phyloP scores from a whole-genome alignment of 2,888 invertebrate species.

The Hylaea fasciaria region DNA sequence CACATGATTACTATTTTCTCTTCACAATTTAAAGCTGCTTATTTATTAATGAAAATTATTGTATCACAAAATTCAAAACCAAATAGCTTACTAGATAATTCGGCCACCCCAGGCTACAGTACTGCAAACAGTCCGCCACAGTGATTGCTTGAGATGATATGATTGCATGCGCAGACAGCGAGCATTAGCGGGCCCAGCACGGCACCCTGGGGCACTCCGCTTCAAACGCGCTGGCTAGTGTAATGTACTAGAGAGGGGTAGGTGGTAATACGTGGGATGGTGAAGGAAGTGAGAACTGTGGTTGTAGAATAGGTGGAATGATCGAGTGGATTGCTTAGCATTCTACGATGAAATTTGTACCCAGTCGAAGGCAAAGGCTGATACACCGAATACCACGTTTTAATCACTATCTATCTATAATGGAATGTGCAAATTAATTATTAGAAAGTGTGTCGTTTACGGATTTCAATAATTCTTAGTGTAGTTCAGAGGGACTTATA shows the following conservation, averaged over 20 bases:
- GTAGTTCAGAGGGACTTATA: too few relatives aligned
- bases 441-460: too few relatives aligned
- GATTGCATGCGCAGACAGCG: conserved; percentile 53
- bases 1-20: too few relatives aligned
- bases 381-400: background rate
- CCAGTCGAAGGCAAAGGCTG: background rate
- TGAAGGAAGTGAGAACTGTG: conserved; percentile 4
- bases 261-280: conserved; percentile 17
- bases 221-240: conserved; percentile 13
- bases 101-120: conserved; percentile 57
- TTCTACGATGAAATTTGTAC: background rate
- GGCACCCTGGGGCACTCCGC: conserved; percentile 37
- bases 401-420: too few relatives aligned
- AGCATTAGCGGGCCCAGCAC: conserved; percentile 34
- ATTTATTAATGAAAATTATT: too few relatives aligned
- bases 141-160: conserved; percentile 72
- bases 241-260: conserved; percentile 16
- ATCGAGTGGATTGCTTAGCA: background rate
- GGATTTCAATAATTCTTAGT: too few relatives aligned
- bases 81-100: conserved; percentile 63
- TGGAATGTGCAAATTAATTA: too few relatives aligned
- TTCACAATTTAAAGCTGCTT: too few relatives aligned
- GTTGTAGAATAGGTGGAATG: conserved; percentile 9
- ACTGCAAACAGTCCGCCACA: conserved; percentile 70
- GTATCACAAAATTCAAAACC: background rate